Conservation (phyloP, 37 sponge, comb jelly and placozoan species). For the Geodia barretti region DNA sequence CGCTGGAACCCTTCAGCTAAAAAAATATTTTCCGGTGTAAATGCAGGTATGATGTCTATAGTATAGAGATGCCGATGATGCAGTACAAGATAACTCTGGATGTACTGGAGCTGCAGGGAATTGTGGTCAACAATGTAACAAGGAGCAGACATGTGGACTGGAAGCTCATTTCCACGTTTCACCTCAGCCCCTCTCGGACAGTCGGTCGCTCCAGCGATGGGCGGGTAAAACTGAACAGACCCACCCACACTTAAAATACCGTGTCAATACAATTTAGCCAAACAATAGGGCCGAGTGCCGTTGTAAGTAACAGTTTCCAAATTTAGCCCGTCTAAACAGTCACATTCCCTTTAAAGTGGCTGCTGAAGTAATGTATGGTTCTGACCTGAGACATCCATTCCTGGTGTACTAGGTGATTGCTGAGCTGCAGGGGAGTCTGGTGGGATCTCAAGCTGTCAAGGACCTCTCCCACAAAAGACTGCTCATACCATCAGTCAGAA, state of each 20-base stretch:
- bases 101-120: constrained; percentile 50
- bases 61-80: constrained; percentile 50
- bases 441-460: constrained; percentile 36
- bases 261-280: too few relatives aligned
- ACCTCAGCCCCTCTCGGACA: constrained; percentile 42
- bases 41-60: constrained; percentile 79
- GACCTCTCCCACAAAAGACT: constrained; percentile 69
- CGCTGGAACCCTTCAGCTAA: background rate
- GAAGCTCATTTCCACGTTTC: constrained; percentile 51
- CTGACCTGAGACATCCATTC: too few relatives aligned
- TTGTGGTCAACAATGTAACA: background rate
- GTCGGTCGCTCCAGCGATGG: constrained; percentile 69
- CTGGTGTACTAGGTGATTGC: constrained; percentile 49
- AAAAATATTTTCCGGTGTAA: background rate
- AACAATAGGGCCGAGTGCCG: too few relatives aligned
- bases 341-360: too few relatives aligned
- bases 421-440: constrained; percentile 68
- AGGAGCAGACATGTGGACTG: constrained; percentile 16
- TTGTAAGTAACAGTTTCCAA: too few relatives aligned
- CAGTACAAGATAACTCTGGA: constrained; percentile 65
- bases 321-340: too few relatives aligned
- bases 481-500: constrained; percentile 52
- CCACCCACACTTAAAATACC: too few relatives aligned
- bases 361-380: too few relatives aligned
- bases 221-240: constrained; percentile 40